Evolutionary conservation across 2,797 vertebrate species (phyloP).

Genomic region (Tragopan temminckii): DNA sequence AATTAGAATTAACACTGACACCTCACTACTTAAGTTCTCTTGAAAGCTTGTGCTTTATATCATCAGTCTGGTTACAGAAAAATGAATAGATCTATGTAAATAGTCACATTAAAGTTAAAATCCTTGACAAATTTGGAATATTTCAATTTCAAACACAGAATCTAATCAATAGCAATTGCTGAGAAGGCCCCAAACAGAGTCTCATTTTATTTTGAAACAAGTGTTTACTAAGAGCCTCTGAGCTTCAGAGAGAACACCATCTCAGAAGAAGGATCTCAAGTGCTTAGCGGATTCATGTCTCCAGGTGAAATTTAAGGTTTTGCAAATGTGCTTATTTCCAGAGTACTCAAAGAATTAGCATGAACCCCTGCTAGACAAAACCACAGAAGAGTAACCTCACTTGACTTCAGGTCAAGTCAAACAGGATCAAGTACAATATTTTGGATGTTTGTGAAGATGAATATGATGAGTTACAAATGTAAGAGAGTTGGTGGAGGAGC

Average conservation of each 20-base stretch:
- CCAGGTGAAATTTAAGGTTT: neutral
- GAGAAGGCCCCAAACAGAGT: neutral
- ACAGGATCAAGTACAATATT: neutral
- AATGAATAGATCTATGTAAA: neutral
- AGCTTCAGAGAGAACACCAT: neutral
- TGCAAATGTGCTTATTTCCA: neutral
- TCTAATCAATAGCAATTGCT: neutral
- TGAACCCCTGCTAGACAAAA: neutral
- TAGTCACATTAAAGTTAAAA: neutral
- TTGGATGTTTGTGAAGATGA: neutral
- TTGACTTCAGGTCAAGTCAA: neutral
- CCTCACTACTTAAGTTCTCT: neutral
- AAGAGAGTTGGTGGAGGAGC: neutral
- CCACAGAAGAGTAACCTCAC: neutral
- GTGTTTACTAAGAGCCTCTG: neutral
- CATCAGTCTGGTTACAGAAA: neutral
- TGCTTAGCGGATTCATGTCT: neutral
- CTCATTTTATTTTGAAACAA: neutral
- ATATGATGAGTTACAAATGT: slow-evolving; percentile 18
- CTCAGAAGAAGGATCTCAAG: neutral
- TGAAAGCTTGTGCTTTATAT: neutral
- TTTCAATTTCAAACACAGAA: neutral
- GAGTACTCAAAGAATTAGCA: neutral
- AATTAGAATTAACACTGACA: neutral
- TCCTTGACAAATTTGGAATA: neutral